Percentiles rank a stretch among this genome's conserved stretches.
Evolutionary conservation across 2,797 vertebrate species (phyloP).

Genomic region (Acrossocheilus wenchowensis): DNA sequence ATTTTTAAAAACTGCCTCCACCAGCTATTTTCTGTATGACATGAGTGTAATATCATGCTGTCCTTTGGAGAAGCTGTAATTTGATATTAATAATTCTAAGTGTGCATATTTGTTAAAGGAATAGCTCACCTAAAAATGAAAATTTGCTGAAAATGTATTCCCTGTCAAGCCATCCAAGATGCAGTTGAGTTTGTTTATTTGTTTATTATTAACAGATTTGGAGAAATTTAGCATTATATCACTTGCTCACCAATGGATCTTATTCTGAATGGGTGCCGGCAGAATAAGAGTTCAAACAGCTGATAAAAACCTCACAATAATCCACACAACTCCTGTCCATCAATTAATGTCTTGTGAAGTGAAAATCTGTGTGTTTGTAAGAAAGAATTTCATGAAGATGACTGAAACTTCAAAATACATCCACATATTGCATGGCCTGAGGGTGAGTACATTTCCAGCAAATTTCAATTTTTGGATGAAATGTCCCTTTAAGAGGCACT

Average conservation of each 20-base stretch:
- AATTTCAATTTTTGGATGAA: neutral
- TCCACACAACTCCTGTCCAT: neutral
- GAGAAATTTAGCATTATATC: neutral
- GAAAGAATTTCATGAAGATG: neutral
- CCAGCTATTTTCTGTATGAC: neutral
- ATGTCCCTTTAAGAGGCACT: constrained; percentile 15
- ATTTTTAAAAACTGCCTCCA: neutral
- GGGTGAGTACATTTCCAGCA: neutral
- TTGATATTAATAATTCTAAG: neutral
- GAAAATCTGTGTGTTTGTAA: neutral
- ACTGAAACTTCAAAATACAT: neutral
- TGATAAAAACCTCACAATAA: neutral
- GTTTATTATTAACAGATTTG: neutral
- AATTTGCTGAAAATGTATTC: neutral
- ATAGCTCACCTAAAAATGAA: neutral
- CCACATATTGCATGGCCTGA: neutral
- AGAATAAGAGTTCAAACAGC: neutral
- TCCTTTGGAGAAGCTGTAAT: neutral
- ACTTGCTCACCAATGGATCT: neutral
- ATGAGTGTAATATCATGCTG: neutral
- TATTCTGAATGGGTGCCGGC: neutral
- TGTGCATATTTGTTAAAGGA: neutral
- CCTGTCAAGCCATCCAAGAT: neutral
- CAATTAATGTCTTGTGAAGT: too few relatives aligned
- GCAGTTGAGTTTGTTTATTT: neutral